Percentiles rank a stretch among this genome's conserved stretches.
Conservation (phyloP, 2,797 vertebrate species). For the Crypturellus tataupa region DNA sequence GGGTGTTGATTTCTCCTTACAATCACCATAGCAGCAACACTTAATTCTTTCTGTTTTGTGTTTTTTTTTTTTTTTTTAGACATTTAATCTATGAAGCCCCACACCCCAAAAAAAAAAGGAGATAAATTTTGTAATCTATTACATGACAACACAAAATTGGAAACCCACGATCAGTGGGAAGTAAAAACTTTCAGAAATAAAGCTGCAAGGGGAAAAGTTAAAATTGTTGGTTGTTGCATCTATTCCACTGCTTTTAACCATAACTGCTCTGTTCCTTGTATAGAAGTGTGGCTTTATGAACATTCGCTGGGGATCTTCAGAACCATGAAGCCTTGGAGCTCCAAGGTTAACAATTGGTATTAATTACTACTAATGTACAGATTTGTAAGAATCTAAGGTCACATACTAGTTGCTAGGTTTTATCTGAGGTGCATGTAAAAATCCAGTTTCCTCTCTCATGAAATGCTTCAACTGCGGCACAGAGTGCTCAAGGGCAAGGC, state of each 20-base stretch:
- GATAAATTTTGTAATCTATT: conserved; percentile 60
- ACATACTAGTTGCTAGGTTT: neutral
- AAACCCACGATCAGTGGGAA: conserved; percentile 69
- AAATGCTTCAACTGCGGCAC: neutral
- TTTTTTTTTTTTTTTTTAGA: neutral
- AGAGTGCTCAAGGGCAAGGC: neutral
- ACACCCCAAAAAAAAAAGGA: neutral
- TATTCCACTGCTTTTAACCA: conserved; percentile 56
- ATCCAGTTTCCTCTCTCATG: neutral
- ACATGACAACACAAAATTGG: conserved; percentile 64
- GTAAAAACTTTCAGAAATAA: conserved; percentile 72
- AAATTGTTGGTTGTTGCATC: conserved; percentile 66
- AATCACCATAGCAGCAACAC: conserved; percentile 55
- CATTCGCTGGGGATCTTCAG: conserved; percentile 3
- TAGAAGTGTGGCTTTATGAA: conserved; percentile 40
- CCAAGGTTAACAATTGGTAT: conserved; percentile 34
- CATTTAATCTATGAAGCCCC: conserved; percentile 14
- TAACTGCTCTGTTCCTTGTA: conserved; percentile 35
- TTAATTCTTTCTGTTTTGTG: conserved; percentile 47
- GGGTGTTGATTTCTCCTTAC: neutral
- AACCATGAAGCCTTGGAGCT: neutral
- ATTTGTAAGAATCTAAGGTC: neutral
- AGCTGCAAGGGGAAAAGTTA: conserved; percentile 62
- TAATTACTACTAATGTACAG: conserved; percentile 21
- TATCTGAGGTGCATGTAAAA: neutral